Base-by-base conservation (phyloP, 2,888 invertebrate species). In the Leptopilina myrica region DNA sequence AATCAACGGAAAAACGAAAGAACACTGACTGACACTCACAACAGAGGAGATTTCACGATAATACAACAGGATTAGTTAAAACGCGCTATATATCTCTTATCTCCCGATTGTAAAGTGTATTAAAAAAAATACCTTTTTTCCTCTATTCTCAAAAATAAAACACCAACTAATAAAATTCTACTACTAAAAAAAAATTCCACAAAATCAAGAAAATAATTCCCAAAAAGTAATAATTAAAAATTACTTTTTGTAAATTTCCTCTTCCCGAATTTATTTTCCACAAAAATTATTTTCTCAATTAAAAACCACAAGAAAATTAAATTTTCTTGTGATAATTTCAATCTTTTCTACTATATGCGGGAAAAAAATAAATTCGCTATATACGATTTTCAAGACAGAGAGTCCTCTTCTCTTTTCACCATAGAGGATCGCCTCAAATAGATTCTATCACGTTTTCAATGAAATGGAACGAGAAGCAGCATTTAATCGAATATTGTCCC, bases 401-500 rank as follows among this genome's bases (percentile, higher is more conserved):
- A 26, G n/a, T 3, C 2, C 8, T 53, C 53, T 53, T 20, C 20
- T 1, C 20, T 20, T 20, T 1, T 33, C 53, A 49, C 9, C 49
- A 49, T 43, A 66, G 9, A 66, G 15, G 33, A 59, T 56, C 56
- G 53, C 33, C 53, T 73, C 53, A 73, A 73, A 33, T 73, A 56
- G n/a, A 56, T 56, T 66, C 73, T 73, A 73, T 59, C 73, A 73
- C 73, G 73, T 56, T 73, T 73, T 59, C 53, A 73, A 59, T 73
- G 33, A 73, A 73, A 73, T 33, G 56, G 26, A 56, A 73, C 53
- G 69, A 33, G 69, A 33, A 53, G 26, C 33, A 33, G 53, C 56
- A 40, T 33, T 73, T 73, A 73, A 56, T 73, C 73, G 53, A 73
- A 73, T 73, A 73, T 73, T 33, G 53, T 73, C 73, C 73, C 73